phyloP scores from a whole-genome alignment of 2,888 invertebrate genomes.

The Macrophya alboannulata region DNA sequence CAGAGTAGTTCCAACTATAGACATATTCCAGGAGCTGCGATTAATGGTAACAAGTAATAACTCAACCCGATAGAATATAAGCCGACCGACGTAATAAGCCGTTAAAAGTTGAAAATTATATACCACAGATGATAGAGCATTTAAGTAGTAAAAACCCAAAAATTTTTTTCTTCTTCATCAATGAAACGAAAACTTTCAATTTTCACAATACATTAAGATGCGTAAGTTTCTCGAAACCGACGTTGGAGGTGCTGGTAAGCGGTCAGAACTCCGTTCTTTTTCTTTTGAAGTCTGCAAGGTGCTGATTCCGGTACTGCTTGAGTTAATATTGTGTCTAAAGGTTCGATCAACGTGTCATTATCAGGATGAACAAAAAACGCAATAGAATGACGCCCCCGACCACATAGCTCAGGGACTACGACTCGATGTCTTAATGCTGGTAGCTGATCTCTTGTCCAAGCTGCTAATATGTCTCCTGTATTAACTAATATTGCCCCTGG shows the following conservation, averaged over 20 bases:
- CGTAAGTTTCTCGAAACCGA: conserved; percentile 87
- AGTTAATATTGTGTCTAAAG: conserved; percentile 80
- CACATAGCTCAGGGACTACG: conserved; percentile 86
- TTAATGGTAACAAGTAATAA: conserved; percentile 31
- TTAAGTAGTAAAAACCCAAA: background rate
- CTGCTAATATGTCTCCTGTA: conserved; percentile 88
- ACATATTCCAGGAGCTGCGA: background rate
- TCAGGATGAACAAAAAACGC: conserved; percentile 91
- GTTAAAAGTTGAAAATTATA: no score
- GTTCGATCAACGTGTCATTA: conserved; percentile 81
- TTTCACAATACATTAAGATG: conserved; percentile 75
- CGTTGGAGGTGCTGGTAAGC: conserved; percentile 88
- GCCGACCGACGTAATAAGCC: no score
- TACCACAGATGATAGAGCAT: background rate
- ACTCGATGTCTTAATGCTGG: conserved; percentile 89
- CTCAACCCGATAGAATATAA: background rate
- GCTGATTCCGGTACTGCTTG: conserved; percentile 73
- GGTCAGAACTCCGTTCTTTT: conserved; percentile 84
- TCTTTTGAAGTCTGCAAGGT: conserved; percentile 79
- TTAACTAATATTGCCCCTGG: conserved; percentile 90
- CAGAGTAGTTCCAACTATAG: background rate
- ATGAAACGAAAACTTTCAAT: background rate
- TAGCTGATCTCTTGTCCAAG: conserved; percentile 88
- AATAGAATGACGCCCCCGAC: conserved; percentile 88
- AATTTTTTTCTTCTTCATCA: background rate